Percentiles rank a stretch among this genome's conserved stretches.
These are phyloP conservation scores for Pygoscelis adeliae DNA, from an alignment of 2,113 vertebrate genomes.

Conservation along the genomic window DNA sequence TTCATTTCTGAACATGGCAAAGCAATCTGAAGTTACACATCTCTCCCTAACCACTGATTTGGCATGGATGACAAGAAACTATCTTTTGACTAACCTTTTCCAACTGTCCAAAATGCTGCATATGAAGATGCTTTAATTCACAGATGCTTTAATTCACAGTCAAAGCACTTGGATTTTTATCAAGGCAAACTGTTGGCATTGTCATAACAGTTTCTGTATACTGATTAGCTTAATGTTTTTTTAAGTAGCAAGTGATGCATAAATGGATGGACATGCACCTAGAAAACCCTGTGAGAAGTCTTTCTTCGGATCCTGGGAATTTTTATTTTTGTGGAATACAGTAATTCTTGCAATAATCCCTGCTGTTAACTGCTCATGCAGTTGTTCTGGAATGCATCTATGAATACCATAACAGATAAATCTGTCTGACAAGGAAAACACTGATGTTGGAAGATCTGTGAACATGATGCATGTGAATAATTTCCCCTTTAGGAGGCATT, in stretches of 20 bases:
- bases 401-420: slow-evolving; percentile 73
- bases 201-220: slow-evolving; percentile 52
- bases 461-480: slow-evolving; percentile 95
- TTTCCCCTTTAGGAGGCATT: slow-evolving; percentile 95
- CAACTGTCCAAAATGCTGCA: slow-evolving; percentile 71
- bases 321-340: slow-evolving; percentile 75
- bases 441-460: slow-evolving; percentile 80
- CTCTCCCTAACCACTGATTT: slow-evolving; percentile 69
- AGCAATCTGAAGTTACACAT: slow-evolving; percentile 72
- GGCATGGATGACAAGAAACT: slow-evolving; percentile 75
- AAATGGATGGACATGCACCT: slow-evolving; percentile 76
- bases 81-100: slow-evolving; percentile 73
- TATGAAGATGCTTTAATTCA: slow-evolving; percentile 76
- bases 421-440: slow-evolving; percentile 71
- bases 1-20: slow-evolving; percentile 77
- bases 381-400: slow-evolving; percentile 78
- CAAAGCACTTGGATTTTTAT: slow-evolving; percentile 66
- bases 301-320: slow-evolving; percentile 62
- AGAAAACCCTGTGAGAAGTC: slow-evolving; percentile 68
- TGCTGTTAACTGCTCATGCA: slow-evolving; percentile 70
- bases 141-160: slow-evolving; percentile 74
- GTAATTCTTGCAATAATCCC: slow-evolving; percentile 79
- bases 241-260: slow-evolving; percentile 64
- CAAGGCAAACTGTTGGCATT: slow-evolving; percentile 63
- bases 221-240: slow-evolving; percentile 57